Evolutionary conservation across 2,113 vertebrate species (phyloP).

Genomic region (Chunga burmeisteri): DNA sequence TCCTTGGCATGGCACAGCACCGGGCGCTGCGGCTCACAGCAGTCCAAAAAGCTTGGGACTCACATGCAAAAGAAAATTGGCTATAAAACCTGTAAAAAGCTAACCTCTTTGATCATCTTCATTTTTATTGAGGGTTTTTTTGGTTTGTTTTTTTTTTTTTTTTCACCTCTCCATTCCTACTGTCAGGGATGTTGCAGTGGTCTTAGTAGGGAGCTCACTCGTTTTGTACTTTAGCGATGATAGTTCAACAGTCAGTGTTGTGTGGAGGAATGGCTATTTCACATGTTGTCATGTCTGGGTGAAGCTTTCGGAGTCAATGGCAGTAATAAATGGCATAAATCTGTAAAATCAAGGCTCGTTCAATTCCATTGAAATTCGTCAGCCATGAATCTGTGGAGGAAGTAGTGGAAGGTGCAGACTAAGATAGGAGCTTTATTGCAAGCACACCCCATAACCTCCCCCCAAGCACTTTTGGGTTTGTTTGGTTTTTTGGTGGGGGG

Average conservation of each 20-base stretch:
- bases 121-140: not conserved
- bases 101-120: not conserved
- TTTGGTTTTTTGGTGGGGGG: no score
- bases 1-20: not conserved
- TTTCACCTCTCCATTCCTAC: accelerated
- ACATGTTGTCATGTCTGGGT: accelerated
- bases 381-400: not conserved
- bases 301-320: not conserved
- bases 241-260: not conserved
- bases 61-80: accelerated
- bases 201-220: not conserved
- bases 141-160: not conserved
- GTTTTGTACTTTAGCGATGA: accelerated
- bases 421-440: not conserved
- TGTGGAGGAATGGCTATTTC: no score
- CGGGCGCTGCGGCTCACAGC: not conserved
- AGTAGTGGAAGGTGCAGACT: not conserved
- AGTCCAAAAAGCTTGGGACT: accelerated
- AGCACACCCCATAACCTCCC: no score
- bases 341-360: not conserved
- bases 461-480: no score
- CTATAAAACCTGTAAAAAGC: accelerated
- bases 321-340: not conserved
- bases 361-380: not conserved
- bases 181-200: accelerated